Evolutionary conservation across 2,888 invertebrate species (phyloP).

Genomic region (Limnephilus lunatus): DNA sequence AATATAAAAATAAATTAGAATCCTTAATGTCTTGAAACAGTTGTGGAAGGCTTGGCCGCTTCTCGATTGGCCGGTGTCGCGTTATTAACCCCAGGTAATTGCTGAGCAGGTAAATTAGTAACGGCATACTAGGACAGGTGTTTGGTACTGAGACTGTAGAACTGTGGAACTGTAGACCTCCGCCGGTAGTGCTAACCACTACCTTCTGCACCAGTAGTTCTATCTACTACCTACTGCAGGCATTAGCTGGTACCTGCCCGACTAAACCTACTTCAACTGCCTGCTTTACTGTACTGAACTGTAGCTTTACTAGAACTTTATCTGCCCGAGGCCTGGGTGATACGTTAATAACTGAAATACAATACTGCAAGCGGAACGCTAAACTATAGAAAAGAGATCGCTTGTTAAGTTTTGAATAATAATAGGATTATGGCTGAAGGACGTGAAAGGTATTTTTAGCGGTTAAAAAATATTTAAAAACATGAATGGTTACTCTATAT

Average conservation of each 20-base stretch:
- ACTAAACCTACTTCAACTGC: background rate
- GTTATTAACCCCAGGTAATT: slow-evolving; percentile 47
- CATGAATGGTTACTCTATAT: too few relatives aligned
- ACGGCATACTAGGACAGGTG: slow-evolving; percentile 47
- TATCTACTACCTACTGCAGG: background rate
- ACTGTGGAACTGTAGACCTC: background rate
- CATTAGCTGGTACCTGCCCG: background rate
- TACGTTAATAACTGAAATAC: background rate
- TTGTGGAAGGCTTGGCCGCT: background rate
- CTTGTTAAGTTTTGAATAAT: background rate
- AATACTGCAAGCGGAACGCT: background rate
- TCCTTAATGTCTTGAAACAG: background rate
- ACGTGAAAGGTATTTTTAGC: too few relatives aligned
- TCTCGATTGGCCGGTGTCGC: slow-evolving; percentile 24
- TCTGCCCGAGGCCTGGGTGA: background rate
- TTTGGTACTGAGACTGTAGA: background rate
- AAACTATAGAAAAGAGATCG: background rate
- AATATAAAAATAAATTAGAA: background rate
- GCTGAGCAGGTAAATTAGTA: slow-evolving; percentile 42
- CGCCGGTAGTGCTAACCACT: background rate
- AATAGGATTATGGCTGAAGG: too few relatives aligned
- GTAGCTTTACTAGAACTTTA: background rate
- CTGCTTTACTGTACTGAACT: background rate
- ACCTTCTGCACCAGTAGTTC: background rate
- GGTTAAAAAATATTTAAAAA: too few relatives aligned